Conservation (phyloP, 37 sponge, comb jelly and placozoan genomes). For the Axinella damicornis region DNA sequence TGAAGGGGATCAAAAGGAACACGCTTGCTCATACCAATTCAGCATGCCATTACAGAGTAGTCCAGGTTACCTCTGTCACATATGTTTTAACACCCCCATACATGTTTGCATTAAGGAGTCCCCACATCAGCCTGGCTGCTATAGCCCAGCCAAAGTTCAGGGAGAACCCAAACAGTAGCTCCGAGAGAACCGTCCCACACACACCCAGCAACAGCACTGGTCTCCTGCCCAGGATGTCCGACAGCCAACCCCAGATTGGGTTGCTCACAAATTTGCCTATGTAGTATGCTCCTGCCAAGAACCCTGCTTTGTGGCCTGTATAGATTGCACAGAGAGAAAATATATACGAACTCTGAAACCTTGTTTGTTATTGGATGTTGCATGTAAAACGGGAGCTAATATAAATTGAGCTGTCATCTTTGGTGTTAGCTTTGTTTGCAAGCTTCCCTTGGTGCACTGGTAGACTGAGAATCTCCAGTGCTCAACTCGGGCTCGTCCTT, state of each 20-base stretch:
- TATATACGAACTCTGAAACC: too few relatives aligned
- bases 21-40: too few relatives aligned
- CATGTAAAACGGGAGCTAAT: too few relatives aligned
- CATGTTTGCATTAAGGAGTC: conserved; percentile 81
- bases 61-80: conserved; percentile 77
- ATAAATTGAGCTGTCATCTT: too few relatives aligned
- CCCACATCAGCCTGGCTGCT: conserved; percentile 74
- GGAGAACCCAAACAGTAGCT: conserved; percentile 79
- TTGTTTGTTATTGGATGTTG: too few relatives aligned
- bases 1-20: neutral
- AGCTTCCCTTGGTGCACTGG: too few relatives aligned
- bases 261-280: conserved; percentile 82
- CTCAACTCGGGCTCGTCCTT: too few relatives aligned
- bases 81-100: conserved; percentile 84
- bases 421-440: too few relatives aligned
- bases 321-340: too few relatives aligned
- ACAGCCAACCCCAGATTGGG: conserved; percentile 84
- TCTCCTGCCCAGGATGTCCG: conserved; percentile 78
- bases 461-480: too few relatives aligned
- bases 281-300: conserved; percentile 74
- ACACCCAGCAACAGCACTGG: conserved; percentile 78
- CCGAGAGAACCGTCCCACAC: conserved; percentile 48
- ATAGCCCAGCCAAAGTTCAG: conserved; percentile 91
- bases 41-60: too few relatives aligned
- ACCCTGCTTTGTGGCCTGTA: conserved; percentile 82